These are phyloP conservation scores for Hirudo medicinalis DNA, from an alignment of 1,140 invertebrate genomes.

Conservation along the genomic window DNA sequence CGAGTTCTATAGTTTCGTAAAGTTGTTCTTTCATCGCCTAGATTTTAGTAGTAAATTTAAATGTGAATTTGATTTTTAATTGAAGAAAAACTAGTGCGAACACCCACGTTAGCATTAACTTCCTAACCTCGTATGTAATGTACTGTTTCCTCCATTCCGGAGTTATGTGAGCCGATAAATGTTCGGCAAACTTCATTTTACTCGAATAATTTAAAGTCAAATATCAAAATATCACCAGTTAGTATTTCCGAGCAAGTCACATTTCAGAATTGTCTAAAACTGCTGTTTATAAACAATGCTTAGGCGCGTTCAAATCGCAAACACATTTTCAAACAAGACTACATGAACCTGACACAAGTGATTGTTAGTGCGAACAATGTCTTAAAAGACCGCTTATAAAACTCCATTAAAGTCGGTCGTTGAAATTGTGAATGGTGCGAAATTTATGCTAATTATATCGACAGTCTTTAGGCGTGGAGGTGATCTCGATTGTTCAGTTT, in stretches of 20 bases:
- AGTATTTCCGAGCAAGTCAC: not conserved
- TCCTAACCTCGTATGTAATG: conserved; percentile 82
- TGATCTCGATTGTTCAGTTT: too few species aligned
- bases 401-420: too few species aligned
- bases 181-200: conserved; percentile 87
- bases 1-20: conserved; percentile 35
- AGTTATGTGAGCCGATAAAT: conserved; percentile 85
- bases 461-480: too few species aligned
- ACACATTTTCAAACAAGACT: not conserved
- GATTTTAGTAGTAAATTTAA: not conserved
- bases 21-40: conserved; percentile 38
- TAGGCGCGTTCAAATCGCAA: not conserved
- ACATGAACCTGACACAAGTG: not conserved
- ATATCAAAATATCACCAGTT: not conserved
- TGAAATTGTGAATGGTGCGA: too few species aligned
- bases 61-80: not conserved
- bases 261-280: not conserved
- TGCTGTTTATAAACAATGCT: conserved; percentile 6
- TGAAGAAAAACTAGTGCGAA: not conserved
- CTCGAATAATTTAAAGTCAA: not conserved
- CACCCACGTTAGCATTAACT: not conserved
- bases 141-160: conserved; percentile 98
- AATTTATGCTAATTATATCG: too few species aligned
- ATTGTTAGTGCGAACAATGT: not conserved
- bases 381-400: not conserved